Evolutionary conservation across 2,888 invertebrate species (phyloP), one percentile per base, ranked within the genome.

Genomic region (Volucella inflata): DNA sequence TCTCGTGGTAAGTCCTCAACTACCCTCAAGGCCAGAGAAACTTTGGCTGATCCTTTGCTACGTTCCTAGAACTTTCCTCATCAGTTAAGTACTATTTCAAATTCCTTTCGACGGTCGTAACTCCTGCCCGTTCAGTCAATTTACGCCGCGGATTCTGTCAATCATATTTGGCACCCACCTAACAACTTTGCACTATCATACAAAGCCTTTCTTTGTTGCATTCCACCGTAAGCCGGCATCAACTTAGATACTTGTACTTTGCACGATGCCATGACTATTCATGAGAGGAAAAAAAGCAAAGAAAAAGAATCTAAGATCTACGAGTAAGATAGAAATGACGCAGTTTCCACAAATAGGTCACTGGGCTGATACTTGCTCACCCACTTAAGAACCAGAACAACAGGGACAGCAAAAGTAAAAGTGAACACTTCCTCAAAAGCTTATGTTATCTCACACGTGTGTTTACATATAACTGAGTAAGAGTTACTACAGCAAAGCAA

Each of bases 291-390:
- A 0, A 30, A 30, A 6, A 30, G 6, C 6, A 30, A n/a, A 30
- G 30, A 30, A 36, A 11, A 50, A 36, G 10, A 48, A 51, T 57
- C 44, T n/a, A 46, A 12, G 60, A 70, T 57, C 62, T 44, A 44
- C n/a, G n/a, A n/a, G n/a, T n/a, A n/a, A n/a, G n/a, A n/a, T n/a
- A n/a, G 21, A 65, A 53, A 46, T 79, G 79, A 79, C 65, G 79
- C 65, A 67, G 71, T 72, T 51, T 79, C 79, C 53, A 53, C 11
- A 79, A 79, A 79, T 79, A 72, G 79, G 79, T 72, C 72, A 79
- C 65, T 67, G 57, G 53, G 68, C 68, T 68, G 50, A 40, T 60
- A 40, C 51, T 21, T 57, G 53, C 57, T 62, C 50, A 38, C 55
- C 55, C 74, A 40, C 55, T 38, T 64, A 8, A 55, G 40, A 74